These are phyloP conservation scores for Drosophila prosaltans DNA, from an alignment of 1,140 invertebrate species.

Conservation along the genomic window DNA sequence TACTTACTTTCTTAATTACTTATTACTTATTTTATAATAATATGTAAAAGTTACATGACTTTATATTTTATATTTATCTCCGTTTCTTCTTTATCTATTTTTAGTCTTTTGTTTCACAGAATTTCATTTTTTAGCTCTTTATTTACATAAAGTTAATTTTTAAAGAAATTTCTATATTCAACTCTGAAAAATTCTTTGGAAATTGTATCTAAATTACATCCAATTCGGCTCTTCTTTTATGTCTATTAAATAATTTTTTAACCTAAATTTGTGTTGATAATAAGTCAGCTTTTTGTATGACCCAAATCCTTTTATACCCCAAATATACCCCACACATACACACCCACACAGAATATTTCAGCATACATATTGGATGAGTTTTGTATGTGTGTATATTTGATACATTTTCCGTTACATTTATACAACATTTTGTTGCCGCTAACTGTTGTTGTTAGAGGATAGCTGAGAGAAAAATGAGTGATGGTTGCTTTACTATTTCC, in stretches of 20 bases:
- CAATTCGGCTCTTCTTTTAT: neutral
- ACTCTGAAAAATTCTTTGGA: neutral
- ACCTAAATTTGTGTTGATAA: neutral
- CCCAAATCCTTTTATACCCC: conserved; percentile 6
- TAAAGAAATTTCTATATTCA: neutral
- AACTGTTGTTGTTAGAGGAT: conserved; percentile 1
- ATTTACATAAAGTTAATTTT: neutral
- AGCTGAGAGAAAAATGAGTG: neutral
- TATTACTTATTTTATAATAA: no score
- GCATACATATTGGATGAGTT: conserved; percentile 4
- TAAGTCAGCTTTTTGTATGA: neutral
- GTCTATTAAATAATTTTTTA: neutral
- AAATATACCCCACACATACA: conserved; percentile 4
- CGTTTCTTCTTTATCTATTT: neutral
- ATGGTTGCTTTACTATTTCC: conserved; percentile 8
- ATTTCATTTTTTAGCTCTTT: neutral
- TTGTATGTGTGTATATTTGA: neutral
- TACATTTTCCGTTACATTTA: conserved; percentile 4
- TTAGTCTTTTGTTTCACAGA: neutral
- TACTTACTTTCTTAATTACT: no score
- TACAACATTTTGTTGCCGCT: conserved; percentile 10
- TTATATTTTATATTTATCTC: no score
- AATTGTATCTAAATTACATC: neutral
- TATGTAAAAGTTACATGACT: no score
- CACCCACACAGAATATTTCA: neutral